Evolutionary conservation across 2,113 vertebrate genomes (phyloP).

Genomic region (Passer domesticus): DNA sequence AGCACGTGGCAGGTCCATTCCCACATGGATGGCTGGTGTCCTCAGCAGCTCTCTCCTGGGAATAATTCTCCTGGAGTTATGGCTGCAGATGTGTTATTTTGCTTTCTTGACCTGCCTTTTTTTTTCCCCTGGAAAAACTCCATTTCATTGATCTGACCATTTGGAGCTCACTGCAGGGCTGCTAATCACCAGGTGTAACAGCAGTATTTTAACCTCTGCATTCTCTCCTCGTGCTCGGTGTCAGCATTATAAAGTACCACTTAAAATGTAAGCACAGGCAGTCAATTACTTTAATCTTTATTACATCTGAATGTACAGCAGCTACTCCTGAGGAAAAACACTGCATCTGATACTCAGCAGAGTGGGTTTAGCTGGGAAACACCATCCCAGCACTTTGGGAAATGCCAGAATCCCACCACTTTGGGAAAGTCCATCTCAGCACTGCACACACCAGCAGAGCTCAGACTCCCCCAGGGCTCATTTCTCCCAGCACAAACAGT

Average conservation of each 20-base stretch:
- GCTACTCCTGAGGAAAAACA: neutral
- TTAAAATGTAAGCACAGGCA: neutral
- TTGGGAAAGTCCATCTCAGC: neutral
- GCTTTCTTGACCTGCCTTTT: neutral
- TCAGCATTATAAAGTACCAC: conserved; percentile 24
- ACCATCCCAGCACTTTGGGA: neutral
- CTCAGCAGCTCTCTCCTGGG: neutral
- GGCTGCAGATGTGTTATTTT: neutral
- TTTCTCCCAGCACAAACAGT: neutral
- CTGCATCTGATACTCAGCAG: neutral
- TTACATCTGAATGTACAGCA: neutral
- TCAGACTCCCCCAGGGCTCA: neutral
- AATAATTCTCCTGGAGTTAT: neutral
- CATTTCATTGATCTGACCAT: neutral
- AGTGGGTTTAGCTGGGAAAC: neutral
- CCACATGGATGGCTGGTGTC: neutral
- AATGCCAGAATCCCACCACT: neutral
- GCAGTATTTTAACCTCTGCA: conserved; percentile 10
- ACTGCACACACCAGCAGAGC: neutral
- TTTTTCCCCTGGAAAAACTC: neutral
- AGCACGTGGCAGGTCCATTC: neutral
- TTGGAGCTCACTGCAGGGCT: neutral
- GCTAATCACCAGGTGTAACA: neutral
- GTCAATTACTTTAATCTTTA: conserved; percentile 29
- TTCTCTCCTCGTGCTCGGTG: neutral